Evolutionary conservation across 2,113 vertebrate species (phyloP).

Genomic region (Serranochromis macrocephalus): DNA sequence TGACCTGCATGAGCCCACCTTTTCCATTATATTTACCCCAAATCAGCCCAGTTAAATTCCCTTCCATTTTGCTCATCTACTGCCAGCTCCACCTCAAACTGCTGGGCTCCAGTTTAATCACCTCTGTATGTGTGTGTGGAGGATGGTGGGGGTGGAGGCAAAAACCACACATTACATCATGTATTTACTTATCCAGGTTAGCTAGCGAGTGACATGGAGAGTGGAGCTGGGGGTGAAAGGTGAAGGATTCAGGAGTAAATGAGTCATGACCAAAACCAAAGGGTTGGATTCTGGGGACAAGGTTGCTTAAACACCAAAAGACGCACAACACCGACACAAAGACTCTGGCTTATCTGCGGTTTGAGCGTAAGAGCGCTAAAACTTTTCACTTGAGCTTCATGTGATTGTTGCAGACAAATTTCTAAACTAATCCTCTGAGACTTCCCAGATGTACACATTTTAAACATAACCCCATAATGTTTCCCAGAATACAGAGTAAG

Average conservation of each 20-base stretch:
- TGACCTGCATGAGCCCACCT: slow-evolving; percentile 10
- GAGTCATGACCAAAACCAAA: slow-evolving; percentile 67
- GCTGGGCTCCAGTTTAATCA: slow-evolving; percentile 30
- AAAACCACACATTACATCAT: slow-evolving; percentile 63
- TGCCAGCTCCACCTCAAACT: slow-evolving; percentile 22
- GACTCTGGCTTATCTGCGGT: not conserved
- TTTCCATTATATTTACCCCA: not conserved
- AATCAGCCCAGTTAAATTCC: not conserved
- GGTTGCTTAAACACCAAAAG: slow-evolving; percentile 44
- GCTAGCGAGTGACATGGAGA: slow-evolving; percentile 43
- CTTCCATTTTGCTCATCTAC: not conserved
- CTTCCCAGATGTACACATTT: slow-evolving; percentile 48
- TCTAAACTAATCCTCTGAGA: slow-evolving; percentile 42
- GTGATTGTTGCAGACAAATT: slow-evolving; percentile 46
- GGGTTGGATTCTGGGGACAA: slow-evolving; percentile 26
- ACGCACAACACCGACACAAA: not conserved
- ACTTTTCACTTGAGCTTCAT: slow-evolving; percentile 17
- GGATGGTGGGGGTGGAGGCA: not conserved
- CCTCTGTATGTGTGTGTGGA: slow-evolving; percentile 36
- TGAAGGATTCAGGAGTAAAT: slow-evolving; percentile 67
- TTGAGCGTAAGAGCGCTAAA: not conserved
- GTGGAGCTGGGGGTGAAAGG: slow-evolving; percentile 58
- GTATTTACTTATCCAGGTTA: slow-evolving; percentile 60
- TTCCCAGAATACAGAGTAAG: slow-evolving; percentile 53
- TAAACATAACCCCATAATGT: slow-evolving; percentile 48